These are phyloP conservation scores for Centropyge bicolor DNA, from an alignment of 2,797 vertebrate genomes.

Conservation along the genomic window DNA sequence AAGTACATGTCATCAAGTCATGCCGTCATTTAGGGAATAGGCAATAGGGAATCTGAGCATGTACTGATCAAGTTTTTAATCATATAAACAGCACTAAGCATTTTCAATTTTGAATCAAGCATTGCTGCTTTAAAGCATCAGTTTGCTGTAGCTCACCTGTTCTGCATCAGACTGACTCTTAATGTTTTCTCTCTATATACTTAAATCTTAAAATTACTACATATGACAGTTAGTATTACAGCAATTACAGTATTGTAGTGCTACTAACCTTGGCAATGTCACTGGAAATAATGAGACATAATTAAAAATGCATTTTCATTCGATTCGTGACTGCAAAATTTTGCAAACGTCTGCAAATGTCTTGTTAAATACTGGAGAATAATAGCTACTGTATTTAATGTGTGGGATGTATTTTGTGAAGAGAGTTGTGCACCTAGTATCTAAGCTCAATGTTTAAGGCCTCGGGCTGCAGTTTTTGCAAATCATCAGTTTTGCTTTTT, in stretches of 20 bases:
- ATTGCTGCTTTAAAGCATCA: background rate
- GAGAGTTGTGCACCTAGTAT: conserved; percentile 38
- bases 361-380: conserved; percentile 31
- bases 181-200: conserved; percentile 1
- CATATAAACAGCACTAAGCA: background rate
- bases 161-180: background rate
- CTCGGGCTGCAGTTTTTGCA: conserved; percentile 57
- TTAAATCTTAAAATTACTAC: background rate
- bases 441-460: conserved; percentile 50
- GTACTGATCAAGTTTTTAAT: background rate
- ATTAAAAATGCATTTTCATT: conserved; percentile 36
- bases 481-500: conserved; percentile 61
- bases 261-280: background rate
- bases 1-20: background rate
- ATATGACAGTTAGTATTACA: conserved; percentile 12
- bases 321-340: conserved; percentile 22
- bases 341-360: conserved; percentile 38
- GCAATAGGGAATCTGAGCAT: background rate
- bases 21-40: background rate
- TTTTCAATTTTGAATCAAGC: background rate
- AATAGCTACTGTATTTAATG: conserved; percentile 37
- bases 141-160: background rate
- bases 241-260: conserved; percentile 11
- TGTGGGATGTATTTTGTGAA: conserved; percentile 40
- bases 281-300: background rate